phyloP scores from a whole-genome alignment of 2,113 vertebrate genomes.

The Boulengeromyrus knoepffleri region DNA sequence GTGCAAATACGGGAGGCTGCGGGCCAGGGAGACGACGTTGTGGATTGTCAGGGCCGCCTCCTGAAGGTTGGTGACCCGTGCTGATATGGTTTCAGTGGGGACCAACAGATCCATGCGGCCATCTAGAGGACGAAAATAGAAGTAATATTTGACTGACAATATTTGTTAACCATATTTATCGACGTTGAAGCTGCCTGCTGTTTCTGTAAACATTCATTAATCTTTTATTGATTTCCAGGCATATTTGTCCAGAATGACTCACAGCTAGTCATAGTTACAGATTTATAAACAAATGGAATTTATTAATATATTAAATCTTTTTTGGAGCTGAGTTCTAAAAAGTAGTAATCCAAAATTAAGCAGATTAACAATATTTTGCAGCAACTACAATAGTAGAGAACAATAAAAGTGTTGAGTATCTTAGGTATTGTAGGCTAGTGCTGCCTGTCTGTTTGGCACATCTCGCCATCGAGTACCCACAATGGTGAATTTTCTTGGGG shows the following conservation, averaged over 20 bases:
- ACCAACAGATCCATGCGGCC: neutral
- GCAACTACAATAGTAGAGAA: neutral
- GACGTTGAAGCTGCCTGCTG: neutral
- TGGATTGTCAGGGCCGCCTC: neutral
- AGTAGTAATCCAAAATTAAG: neutral
- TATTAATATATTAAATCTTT: neutral
- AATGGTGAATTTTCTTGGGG: neutral
- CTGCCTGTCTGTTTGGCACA: neutral
- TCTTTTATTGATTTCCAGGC: neutral
- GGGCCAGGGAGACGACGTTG: conserved; percentile 2
- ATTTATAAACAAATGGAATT: neutral
- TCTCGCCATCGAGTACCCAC: neutral
- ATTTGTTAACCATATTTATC: neutral
- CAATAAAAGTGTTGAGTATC: neutral
- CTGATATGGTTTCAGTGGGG: neutral
- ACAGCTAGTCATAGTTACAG: neutral
- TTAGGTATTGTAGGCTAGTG: neutral
- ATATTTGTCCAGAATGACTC: neutral
- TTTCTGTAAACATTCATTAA: neutral
- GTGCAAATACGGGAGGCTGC: conserved; percentile 14
- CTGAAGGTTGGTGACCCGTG: conserved; percentile 14
- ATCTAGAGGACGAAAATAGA: neutral
- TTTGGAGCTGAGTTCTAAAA: neutral
- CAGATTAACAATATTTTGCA: neutral
- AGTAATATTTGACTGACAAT: neutral